Evolutionary conservation across 1,140 invertebrate genomes (phyloP).

Genomic region (Rhopalosiphum maidis): DNA sequence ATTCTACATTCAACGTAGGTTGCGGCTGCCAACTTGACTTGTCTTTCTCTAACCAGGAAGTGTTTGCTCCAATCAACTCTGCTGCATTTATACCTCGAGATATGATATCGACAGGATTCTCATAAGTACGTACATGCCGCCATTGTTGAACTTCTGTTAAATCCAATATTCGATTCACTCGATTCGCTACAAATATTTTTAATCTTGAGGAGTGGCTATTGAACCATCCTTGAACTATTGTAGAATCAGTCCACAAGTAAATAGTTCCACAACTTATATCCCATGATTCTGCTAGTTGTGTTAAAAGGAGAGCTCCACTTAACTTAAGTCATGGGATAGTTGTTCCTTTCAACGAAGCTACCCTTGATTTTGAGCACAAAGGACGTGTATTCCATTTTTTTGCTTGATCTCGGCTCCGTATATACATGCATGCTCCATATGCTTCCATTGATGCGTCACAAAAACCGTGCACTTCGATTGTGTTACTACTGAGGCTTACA

Average conservation of each 20-base stretch:
- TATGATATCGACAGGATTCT: conserved; percentile 64
- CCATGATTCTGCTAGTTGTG: neutral
- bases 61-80: too few species aligned
- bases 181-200: conserved; percentile 32
- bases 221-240: conserved; percentile 60
- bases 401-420: neutral
- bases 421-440: neutral
- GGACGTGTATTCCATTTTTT: neutral
- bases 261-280: neutral
- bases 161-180: conserved; percentile 6
- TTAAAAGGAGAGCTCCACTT: too few species aligned
- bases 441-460: neutral
- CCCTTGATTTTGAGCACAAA: too few species aligned
- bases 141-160: conserved; percentile 58
- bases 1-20: too few species aligned
- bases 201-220: conserved; percentile 56
- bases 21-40: too few species aligned
- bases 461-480: neutral
- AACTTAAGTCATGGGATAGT: too few species aligned
- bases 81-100: conserved; percentile 60
- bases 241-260: conserved; percentile 21
- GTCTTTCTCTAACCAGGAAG: too few species aligned
- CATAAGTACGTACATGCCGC: conserved; percentile 61
- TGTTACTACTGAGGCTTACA: neutral
- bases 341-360: too few species aligned